Conservation (phyloP, 2,888 invertebrate genomes). For the Mongoloraphidia duomilia region DNA sequence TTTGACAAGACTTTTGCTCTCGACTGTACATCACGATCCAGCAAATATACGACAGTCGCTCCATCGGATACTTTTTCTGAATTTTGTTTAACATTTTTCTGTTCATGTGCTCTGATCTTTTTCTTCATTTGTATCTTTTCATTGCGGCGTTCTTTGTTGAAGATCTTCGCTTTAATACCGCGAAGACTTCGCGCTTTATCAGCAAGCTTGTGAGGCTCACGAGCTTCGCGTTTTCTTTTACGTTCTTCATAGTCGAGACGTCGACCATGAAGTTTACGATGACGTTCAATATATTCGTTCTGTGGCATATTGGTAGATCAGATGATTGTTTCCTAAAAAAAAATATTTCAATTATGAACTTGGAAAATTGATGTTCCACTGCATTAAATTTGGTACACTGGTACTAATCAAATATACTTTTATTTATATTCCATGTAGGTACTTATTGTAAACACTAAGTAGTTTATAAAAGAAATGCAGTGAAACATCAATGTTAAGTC, state of each 20-base stretch:
- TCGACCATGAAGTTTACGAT: conserved; percentile 89
- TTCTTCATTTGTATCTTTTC: conserved; percentile 99
- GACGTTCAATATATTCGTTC: conserved; percentile 99
- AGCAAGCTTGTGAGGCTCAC: conserved; percentile 82
- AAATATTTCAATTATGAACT: neutral
- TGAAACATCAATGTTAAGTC: too few species aligned
- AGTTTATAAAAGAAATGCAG: too few species aligned
- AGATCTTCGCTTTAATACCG: conserved; percentile 94
- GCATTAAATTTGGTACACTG: neutral
- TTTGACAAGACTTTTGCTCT: conserved; percentile 93
- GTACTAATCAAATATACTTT: too few species aligned
- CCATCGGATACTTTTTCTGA: conserved; percentile 76
- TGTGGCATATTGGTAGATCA: conserved; percentile 72
- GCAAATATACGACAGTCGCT: conserved; percentile 88
- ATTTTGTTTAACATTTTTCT: conserved; percentile 73
- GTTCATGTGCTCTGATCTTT: conserved; percentile 94
- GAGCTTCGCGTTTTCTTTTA: conserved; percentile 88
- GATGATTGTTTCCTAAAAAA: neutral
- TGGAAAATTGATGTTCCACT: neutral
- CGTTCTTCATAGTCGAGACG: conserved; percentile 96
- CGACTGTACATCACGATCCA: conserved; percentile 90
- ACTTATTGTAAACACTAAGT: too few species aligned
- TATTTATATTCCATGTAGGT: too few species aligned
- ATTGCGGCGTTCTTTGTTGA: conserved; percentile 89
- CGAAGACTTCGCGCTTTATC: conserved; percentile 83